Conservation (phyloP, 1,140 invertebrate genomes). For the Leptestheria dahalacensis region DNA sequence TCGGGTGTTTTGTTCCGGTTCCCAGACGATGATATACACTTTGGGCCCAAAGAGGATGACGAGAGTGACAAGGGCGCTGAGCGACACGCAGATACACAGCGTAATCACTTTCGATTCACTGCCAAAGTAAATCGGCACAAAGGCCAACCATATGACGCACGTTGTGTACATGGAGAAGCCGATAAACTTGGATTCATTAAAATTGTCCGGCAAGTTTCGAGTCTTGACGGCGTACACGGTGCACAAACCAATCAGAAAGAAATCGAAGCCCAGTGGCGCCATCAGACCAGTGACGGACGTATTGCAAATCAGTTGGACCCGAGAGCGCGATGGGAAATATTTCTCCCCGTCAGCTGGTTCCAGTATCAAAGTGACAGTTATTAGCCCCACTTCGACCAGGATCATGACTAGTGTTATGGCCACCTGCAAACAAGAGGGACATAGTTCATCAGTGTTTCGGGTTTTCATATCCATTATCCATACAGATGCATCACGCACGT, state of each 20-base stretch:
- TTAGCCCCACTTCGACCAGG: constrained; percentile 50
- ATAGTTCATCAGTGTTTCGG: neutral
- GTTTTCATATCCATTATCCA: neutral
- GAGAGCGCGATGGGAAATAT: constrained; percentile 30
- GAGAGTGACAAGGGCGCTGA: constrained; percentile 59
- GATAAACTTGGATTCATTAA: constrained; percentile 72
- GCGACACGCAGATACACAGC: constrained; percentile 49
- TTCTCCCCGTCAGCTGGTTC: constrained; percentile 47
- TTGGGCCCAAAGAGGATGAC: constrained; percentile 63
- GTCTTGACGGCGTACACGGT: constrained; percentile 75
- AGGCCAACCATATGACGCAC: constrained; percentile 76
- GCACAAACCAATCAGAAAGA: constrained; percentile 59
- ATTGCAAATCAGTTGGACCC: constrained; percentile 48
- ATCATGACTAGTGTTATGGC: constrained; percentile 48
- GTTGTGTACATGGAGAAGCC: constrained; percentile 79
- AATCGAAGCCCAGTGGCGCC: constrained; percentile 60
- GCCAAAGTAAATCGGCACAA: constrained; percentile 68
- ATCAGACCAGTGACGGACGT: constrained; percentile 48
- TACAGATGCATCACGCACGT: no score
- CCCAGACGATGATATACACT: constrained; percentile 57
- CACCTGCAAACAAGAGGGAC: constrained; percentile 33
- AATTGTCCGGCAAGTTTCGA: constrained; percentile 72
- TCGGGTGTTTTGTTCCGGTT: constrained; percentile 61
- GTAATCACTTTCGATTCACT: constrained; percentile 48
- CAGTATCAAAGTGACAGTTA: constrained; percentile 47